phyloP scores from a whole-genome alignment of 2,888 invertebrate species.

The Acanthococcus lagerstroemiae region DNA sequence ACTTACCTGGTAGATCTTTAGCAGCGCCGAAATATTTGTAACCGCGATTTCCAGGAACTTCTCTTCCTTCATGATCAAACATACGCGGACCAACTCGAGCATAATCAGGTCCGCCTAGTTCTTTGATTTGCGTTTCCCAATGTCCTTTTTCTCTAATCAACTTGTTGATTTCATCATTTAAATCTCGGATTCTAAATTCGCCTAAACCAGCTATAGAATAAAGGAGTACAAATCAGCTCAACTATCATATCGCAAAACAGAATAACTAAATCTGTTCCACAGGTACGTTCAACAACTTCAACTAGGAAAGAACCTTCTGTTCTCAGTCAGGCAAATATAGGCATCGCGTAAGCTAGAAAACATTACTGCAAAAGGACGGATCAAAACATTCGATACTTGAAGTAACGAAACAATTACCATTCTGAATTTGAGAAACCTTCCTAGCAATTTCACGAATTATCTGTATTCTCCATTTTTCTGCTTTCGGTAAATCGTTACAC shows the following conservation, averaged over 20 bases:
- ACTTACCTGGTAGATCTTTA: slow-evolving; percentile 79
- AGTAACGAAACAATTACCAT: slow-evolving; percentile 59
- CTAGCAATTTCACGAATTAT: slow-evolving; percentile 95
- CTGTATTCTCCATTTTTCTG: slow-evolving; percentile 93
- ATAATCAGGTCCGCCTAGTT: slow-evolving; percentile 91
- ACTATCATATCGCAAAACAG: too few species aligned
- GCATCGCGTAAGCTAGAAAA: too few species aligned
- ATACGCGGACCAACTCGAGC: slow-evolving; percentile 83
- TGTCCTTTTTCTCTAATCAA: slow-evolving; percentile 88
- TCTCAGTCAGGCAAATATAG: too few species aligned
- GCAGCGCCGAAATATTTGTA: slow-evolving; percentile 99
- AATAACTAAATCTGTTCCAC: not conserved
- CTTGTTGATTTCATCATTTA: slow-evolving; percentile 99
- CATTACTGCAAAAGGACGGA: too few species aligned
- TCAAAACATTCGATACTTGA: too few species aligned
- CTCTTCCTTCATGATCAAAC: slow-evolving; percentile 86
- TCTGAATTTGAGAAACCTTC: slow-evolving; percentile 98
- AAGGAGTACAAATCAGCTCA: not conserved
- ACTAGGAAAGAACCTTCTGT: too few species aligned
- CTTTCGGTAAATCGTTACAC: slow-evolving; percentile 80
- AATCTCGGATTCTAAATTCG: slow-evolving; percentile 91
- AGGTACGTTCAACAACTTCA: not conserved
- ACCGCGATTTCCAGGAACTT: slow-evolving; percentile 94
- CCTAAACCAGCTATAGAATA: slow-evolving; percentile 75
- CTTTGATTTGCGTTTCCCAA: slow-evolving; percentile 95